Base-by-base conservation (phyloP, 2,113 vertebrate species). In the Sander vitreus region DNA sequence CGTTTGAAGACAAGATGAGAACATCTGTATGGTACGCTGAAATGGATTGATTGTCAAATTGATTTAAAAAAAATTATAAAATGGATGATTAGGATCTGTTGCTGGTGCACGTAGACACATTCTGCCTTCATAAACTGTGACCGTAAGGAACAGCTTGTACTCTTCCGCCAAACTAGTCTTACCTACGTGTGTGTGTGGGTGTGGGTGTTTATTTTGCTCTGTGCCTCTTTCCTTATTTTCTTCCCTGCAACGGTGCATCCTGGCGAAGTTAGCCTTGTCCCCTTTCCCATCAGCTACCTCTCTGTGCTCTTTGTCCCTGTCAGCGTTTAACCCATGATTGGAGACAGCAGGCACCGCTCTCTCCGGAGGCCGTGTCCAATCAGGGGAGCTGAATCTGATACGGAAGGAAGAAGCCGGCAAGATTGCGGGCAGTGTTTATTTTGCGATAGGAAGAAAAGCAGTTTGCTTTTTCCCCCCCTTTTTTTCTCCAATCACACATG, bases 391-490 rank as follows among this genome's bases (percentile, higher is more conserved):
- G 23, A 72, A 85, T 90, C 88, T 71, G 72, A 88, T 83, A 63
- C 53, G 54, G 72, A 65, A 18, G 63, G 39, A 19, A 59, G 45
- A 81, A 79, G 47, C 64, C 55, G 19, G 82, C 14, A 59, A 85
- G 83, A 86, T 87, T 73, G 81, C 0, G 1, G 48, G 50, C 79
- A 70, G 43, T 88, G 85, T 93, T 93, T 92, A 86, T 91, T 89
- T 90, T 87, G 68, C 16, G 76, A 88, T 85, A 82, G 78, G 23
- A 77, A 75, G 74, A 66, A 83, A 89, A 86, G 66, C 50, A 60
- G 15, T 60, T 85, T 50, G 9, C 8, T 21, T 15, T 19, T 23
- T 23, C 21, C 2, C 2, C 8, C 39, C 8, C 8, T 15, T 27
- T 48, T 0, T 23, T 12, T 27, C 10, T 59, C 12, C 77, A 77